A percentile compares a stretch with the other conserved stretches of the same genome.
These are phyloP conservation scores for Gobius niger DNA, from an alignment of 2,113 vertebrate genomes.

Conservation along the genomic window DNA sequence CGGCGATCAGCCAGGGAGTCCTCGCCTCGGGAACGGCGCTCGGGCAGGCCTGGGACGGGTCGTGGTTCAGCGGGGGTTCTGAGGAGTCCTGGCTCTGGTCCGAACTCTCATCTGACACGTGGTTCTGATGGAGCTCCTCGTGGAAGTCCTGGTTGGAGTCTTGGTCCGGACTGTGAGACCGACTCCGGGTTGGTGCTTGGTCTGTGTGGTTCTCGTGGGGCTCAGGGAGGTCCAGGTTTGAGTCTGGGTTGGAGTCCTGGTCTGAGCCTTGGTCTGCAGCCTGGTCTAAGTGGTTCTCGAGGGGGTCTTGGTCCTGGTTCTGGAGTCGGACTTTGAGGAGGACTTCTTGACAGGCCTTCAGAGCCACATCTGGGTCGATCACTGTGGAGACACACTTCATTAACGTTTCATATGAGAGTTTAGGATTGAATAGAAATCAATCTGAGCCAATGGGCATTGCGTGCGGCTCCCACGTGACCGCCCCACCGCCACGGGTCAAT, in stretches of 20 bases:
- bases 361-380: conserved; percentile 91
- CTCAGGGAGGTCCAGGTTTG: no score
- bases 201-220: no score
- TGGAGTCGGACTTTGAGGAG: conserved; percentile 84
- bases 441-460: no score
- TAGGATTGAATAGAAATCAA: no score
- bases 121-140: no score
- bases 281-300: background rate
- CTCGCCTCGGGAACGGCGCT: background rate
- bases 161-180: no score
- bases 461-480: no score
- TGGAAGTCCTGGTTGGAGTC: no score
- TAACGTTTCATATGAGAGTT: no score
- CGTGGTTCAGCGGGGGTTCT: background rate
- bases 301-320: conserved; percentile 12
- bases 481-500: no score
- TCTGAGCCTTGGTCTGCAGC: background rate
- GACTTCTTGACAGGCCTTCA: conserved; percentile 90
- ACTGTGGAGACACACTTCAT: conserved; percentile 43
- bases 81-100: background rate
- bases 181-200: no score
- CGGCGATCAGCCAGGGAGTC: conserved; percentile 24
- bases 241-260: background rate
- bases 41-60: background rate
- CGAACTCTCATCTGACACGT: background rate